Conservation (phyloP, 2,113 vertebrate species). For the Isurus oxyrinchus region DNA sequence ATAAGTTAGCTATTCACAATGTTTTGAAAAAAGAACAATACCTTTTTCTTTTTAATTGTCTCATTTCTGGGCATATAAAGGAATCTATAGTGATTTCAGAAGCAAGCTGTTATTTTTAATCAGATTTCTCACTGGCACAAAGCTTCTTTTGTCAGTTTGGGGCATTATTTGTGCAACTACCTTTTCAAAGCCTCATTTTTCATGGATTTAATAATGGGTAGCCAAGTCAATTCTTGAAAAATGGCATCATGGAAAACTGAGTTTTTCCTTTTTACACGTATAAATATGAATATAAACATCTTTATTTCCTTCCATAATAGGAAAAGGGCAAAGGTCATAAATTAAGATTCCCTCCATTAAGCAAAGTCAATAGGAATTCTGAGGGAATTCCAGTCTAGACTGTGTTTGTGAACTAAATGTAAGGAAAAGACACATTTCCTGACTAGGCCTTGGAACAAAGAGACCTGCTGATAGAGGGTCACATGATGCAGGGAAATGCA, state of each 20-base stretch:
- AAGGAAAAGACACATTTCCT: slow-evolving; percentile 48
- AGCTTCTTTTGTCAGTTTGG: slow-evolving; percentile 45
- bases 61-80: slow-evolving; percentile 1
- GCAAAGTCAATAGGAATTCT: slow-evolving; percentile 50
- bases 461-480: slow-evolving; percentile 46
- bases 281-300: slow-evolving; percentile 50
- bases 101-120: slow-evolving; percentile 12
- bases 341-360: slow-evolving; percentile 53
- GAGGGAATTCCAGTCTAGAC: slow-evolving; percentile 45
- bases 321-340: slow-evolving; percentile 46
- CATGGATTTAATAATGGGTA: slow-evolving; percentile 47
- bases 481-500: slow-evolving; percentile 38
- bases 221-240: slow-evolving; percentile 42
- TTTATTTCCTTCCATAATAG: slow-evolving; percentile 50
- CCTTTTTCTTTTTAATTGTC: neutral
- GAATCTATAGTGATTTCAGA: neutral
- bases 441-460: slow-evolving; percentile 47
- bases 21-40: neutral
- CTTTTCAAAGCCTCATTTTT: slow-evolving; percentile 47
- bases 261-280: slow-evolving; percentile 45
- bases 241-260: slow-evolving; percentile 23
- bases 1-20: neutral
- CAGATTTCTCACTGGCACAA: slow-evolving; percentile 39
- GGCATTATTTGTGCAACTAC: slow-evolving; percentile 43
- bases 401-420: slow-evolving; percentile 46